Conservation (phyloP, 2,113 vertebrate species). For the Myrmecophaga tridactyla region DNA sequence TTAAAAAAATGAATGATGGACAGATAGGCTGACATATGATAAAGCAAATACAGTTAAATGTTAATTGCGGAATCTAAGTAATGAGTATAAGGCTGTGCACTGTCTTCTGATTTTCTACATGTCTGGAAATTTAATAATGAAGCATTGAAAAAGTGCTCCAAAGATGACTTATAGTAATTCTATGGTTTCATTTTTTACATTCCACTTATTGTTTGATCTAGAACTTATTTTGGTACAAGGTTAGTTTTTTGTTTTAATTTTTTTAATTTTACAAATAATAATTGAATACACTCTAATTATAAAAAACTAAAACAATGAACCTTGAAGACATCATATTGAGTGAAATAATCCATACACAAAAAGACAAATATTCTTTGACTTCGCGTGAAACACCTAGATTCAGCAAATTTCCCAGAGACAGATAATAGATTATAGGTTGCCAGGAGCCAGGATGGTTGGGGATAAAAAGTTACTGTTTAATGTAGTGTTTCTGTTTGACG, state of each 20-base stretch:
- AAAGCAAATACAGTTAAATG: neutral
- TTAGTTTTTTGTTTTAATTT: neutral
- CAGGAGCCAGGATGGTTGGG: too few relatives aligned
- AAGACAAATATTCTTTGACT: too few relatives aligned
- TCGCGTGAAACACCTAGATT: too few relatives aligned
- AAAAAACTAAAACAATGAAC: neutral
- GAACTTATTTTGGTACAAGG: neutral
- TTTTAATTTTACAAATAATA: neutral
- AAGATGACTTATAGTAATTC: slow-evolving; percentile 7
- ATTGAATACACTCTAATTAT: neutral
- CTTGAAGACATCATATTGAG: too few relatives aligned
- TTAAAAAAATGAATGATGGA: neutral
- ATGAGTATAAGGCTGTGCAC: neutral
- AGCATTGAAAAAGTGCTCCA: neutral
- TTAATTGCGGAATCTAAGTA: neutral
- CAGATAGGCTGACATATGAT: neutral
- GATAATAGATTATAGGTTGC: too few relatives aligned
- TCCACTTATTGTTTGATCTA: neutral
- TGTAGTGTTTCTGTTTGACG: too few relatives aligned
- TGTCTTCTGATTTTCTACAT: neutral
- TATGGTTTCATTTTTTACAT: slow-evolving; percentile 1
- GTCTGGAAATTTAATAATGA: slow-evolving; percentile 5
- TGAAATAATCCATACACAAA: too few relatives aligned
- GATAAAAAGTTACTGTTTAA: too few relatives aligned
- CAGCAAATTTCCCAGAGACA: too few relatives aligned